Conservation (phyloP, 2,113 vertebrate species). For the Fulica atra region DNA sequence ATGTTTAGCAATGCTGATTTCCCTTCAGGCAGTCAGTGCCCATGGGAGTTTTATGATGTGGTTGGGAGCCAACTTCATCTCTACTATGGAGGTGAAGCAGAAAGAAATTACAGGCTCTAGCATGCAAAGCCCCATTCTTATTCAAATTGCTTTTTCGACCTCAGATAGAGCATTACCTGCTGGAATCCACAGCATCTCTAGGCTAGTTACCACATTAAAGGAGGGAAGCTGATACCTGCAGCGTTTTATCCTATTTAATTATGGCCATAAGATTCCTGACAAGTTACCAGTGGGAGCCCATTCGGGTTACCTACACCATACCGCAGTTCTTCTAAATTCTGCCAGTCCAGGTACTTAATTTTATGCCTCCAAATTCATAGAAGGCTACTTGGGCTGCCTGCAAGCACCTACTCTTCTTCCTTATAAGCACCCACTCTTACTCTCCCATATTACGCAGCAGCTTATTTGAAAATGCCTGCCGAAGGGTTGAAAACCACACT, state of each 20-base stretch:
- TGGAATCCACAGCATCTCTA: slow-evolving; percentile 1
- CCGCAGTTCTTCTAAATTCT: background rate
- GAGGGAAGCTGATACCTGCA: background rate
- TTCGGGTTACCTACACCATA: background rate
- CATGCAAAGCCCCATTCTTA: slow-evolving; percentile 13
- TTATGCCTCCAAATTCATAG: background rate
- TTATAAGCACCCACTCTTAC: background rate
- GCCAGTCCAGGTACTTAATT: background rate
- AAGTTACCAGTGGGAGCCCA: background rate
- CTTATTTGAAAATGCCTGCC: background rate
- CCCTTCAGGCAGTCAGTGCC: background rate
- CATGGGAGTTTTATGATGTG: background rate
- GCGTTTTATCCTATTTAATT: background rate
- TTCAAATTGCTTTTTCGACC: background rate
- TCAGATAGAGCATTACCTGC: background rate
- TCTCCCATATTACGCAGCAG: background rate
- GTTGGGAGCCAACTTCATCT: slow-evolving; percentile 6
- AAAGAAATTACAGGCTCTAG: background rate
- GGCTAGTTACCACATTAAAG: background rate
- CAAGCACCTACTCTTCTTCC: background rate
- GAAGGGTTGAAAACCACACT: background rate
- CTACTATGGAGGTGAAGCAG: background rate
- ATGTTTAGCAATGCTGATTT: background rate
- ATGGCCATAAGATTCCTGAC: background rate
- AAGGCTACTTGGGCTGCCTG: background rate